A percentile compares a stretch with the other conserved stretches of the same genome.
Conservation (phyloP, 2,888 invertebrate genomes). For the Troides aeacus region DNA sequence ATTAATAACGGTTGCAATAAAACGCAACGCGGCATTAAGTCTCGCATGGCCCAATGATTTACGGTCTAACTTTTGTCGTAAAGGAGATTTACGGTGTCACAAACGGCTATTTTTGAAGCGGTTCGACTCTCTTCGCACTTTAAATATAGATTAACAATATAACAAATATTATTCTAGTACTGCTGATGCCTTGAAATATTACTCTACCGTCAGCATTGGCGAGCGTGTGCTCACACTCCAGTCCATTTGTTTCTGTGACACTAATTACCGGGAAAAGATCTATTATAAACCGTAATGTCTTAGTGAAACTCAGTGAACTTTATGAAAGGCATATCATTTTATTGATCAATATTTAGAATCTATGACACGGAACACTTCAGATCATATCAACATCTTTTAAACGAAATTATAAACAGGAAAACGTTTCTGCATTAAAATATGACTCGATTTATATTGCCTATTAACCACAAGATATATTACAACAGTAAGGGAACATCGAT, state of each 20-base stretch:
- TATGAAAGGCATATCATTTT: conserved; percentile 27
- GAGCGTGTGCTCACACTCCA: conserved; percentile 37
- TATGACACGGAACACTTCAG: not conserved
- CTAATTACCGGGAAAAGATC: conserved; percentile 36
- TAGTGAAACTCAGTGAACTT: conserved; percentile 33
- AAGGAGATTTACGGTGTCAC: conserved; percentile 73
- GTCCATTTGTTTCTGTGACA: conserved; percentile 36
- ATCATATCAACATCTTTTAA: not conserved
- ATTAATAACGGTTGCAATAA: conserved; percentile 64
- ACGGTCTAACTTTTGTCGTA: conserved; percentile 66
- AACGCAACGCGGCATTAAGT: conserved; percentile 68
- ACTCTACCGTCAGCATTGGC: conserved; percentile 44
- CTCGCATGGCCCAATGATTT: conserved; percentile 62
- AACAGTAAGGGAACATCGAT: conserved; percentile 6
- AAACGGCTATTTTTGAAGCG: conserved; percentile 68
- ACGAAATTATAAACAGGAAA: not conserved
- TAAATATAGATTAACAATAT: conserved; percentile 74
- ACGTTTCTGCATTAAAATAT: conserved; percentile 3
- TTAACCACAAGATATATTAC: conserved; percentile 6
- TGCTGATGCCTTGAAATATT: conserved; percentile 60
- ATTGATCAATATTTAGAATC: conserved; percentile 9
- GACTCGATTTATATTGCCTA: conserved; percentile 15
- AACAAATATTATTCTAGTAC: conserved; percentile 65
- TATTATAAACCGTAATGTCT: conserved; percentile 34
- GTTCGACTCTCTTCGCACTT: conserved; percentile 70